These are phyloP conservation scores for Crematogaster levior DNA, from an alignment of 2,888 invertebrate genomes.

Conservation along the genomic window DNA sequence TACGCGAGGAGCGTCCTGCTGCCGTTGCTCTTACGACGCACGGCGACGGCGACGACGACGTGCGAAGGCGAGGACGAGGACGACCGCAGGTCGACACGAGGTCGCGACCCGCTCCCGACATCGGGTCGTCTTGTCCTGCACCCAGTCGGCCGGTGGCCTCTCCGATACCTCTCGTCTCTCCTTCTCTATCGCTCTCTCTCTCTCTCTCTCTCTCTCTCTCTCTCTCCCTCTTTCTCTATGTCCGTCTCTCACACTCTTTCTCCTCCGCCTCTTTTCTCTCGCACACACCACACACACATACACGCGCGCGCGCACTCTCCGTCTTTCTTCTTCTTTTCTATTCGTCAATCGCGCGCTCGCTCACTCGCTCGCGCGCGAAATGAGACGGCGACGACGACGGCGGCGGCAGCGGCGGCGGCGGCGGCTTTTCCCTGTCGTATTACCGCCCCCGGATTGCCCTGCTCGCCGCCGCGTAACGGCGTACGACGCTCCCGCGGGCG, in stretches of 20 bases:
- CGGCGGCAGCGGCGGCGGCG: conserved; percentile 61
- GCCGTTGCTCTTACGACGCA: conserved; percentile 15
- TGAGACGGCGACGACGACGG: conserved; percentile 33
- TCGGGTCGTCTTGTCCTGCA: conserved; percentile 74
- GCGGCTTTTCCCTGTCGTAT: conserved; percentile 63
- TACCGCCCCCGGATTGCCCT: conserved; percentile 62
- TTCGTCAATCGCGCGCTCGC: not conserved
- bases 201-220: not conserved
- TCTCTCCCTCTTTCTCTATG: not conserved
- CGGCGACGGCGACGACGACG: not conserved
- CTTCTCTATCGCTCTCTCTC: too few relatives aligned
- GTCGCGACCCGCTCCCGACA: conserved; percentile 78
- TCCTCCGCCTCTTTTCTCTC: conserved; percentile 7
- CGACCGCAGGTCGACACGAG: conserved; percentile 75
- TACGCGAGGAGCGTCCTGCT: conserved; percentile 72
- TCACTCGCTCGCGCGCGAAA: conserved; percentile 64
- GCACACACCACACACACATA: not conserved
- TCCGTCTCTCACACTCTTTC: not conserved
- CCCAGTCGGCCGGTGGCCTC: conserved; percentile 72
- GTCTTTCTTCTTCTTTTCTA: not conserved
- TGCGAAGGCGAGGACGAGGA: conserved; percentile 62
- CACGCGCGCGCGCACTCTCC: not conserved
- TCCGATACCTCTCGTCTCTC: conserved; percentile 29
- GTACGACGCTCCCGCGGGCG: conserved; percentile 49
- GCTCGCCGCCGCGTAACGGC: conserved; percentile 55